Evolutionary conservation across 92 coral and sea anemone species (phyloP).

Genomic region (Parazoanthus darwini): DNA sequence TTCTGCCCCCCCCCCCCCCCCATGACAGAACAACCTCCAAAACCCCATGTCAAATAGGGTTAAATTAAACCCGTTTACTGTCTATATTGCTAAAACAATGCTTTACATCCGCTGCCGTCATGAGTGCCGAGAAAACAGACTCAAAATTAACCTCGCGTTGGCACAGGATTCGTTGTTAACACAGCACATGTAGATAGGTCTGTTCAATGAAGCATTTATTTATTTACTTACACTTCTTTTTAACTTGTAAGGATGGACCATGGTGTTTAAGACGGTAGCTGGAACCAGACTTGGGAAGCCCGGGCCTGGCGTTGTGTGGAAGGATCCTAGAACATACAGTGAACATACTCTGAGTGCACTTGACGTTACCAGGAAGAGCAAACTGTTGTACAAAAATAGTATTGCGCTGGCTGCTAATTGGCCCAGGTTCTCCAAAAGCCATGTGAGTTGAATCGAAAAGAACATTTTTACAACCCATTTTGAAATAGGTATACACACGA

Average conservation of each 20-base stretch:
- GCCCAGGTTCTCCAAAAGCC: background rate
- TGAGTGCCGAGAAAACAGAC: background rate
- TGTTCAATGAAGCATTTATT: no score
- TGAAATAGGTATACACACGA: no score
- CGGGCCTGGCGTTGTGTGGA: conserved; percentile 20
- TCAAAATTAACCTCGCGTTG: no score
- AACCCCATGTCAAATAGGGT: no score
- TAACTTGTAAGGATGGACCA: conserved; percentile 25
- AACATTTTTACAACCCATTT: no score
- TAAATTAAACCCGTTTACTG: background rate
- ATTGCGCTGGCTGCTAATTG: conserved; percentile 15
- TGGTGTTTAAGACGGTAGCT: conserved; percentile 36
- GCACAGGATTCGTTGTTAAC: no score
- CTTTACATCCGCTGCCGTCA: background rate
- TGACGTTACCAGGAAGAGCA: background rate
- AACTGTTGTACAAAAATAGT: conserved; percentile 9
- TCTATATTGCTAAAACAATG: background rate
- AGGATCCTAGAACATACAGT: background rate
- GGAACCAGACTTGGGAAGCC: background rate
- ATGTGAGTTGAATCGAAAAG: conserved; percentile 1
- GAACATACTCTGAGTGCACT: background rate
- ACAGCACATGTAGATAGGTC: no score
- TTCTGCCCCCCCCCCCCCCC: no score
- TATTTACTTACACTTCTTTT: no score
- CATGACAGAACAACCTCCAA: no score